phyloP scores from a whole-genome alignment of 2,888 invertebrate genomes.

The Ennomos quercinarius region DNA sequence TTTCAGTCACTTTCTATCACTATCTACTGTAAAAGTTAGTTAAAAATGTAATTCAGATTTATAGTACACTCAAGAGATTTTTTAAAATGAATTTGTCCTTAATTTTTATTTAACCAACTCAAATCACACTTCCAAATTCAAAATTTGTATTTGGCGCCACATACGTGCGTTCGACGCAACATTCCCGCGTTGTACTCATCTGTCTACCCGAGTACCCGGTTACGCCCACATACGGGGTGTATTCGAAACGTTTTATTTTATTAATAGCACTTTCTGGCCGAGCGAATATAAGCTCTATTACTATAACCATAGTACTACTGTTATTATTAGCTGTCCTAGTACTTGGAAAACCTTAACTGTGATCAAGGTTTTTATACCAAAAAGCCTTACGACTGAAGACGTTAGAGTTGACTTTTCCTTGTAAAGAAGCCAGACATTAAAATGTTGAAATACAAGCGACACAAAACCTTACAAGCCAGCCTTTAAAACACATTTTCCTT shows the following conservation, averaged over 20 bases:
- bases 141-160: conserved; percentile 42
- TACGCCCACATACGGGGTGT: conserved; percentile 83
- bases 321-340: conserved; percentile 51
- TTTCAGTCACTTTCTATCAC: conserved; percentile 17
- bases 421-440: not conserved
- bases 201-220: conserved; percentile 49
- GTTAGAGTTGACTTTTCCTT: conserved; percentile 14
- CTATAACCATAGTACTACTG: conserved; percentile 60
- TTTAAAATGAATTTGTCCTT: too few species aligned
- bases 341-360: conserved; percentile 5
- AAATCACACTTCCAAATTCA: conserved; percentile 25
- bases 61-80: too few species aligned
- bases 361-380: conserved; percentile 14
- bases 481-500: conserved; percentile 18
- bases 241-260: conserved; percentile 75
- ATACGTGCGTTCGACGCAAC: conserved; percentile 59
- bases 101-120: conserved; percentile 1
- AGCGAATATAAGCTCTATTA: conserved; percentile 78
- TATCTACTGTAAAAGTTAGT: not conserved
- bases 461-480: conserved; percentile 23
- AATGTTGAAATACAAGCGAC: conserved; percentile 7
- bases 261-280: conserved; percentile 63
- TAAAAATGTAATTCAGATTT: too few species aligned
- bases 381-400: conserved; percentile 8
- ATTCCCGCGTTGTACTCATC: conserved; percentile 62